These are phyloP conservation scores for Taenaris catops DNA, from an alignment of 2,888 invertebrate genomes.

Conservation along the genomic window DNA sequence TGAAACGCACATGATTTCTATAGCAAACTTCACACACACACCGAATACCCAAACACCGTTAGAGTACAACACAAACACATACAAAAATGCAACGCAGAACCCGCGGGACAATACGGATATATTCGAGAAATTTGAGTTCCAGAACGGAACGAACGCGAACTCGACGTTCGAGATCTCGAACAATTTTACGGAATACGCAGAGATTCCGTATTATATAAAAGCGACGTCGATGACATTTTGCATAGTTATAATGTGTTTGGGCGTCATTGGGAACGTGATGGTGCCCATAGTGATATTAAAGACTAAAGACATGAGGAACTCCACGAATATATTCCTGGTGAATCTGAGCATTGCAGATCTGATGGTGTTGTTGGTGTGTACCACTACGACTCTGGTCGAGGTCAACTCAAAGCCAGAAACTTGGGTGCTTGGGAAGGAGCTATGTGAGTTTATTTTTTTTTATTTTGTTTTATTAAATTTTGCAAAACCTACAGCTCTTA, in stretches of 20 bases:
- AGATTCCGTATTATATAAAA: conserved; percentile 91
- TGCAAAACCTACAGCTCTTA: too few species aligned
- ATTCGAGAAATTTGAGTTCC: conserved; percentile 30
- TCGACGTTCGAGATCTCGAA: conserved; percentile 41
- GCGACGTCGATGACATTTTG: conserved; percentile 94
- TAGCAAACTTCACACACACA: conserved; percentile 54
- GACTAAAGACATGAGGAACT: conserved; percentile 96
- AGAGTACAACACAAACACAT: conserved; percentile 37
- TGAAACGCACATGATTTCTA: conserved; percentile 68
- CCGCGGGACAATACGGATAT: conserved; percentile 27
- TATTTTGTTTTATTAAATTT: too few species aligned
- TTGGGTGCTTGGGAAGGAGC: conserved; percentile 94
- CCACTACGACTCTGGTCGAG: conserved; percentile 96
- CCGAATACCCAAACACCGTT: conserved; percentile 38
- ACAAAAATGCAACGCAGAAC: conserved; percentile 41
- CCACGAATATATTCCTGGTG: conserved; percentile 96
- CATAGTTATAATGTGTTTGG: conserved; percentile 92
- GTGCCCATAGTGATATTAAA: conserved; percentile 95
- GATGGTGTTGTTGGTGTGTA: conserved; percentile 93
- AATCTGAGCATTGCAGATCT: conserved; percentile 96
- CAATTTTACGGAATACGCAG: conserved; percentile 69
- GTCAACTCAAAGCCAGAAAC: conserved; percentile 94
- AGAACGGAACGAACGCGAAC: conserved; percentile 37
- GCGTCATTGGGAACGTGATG: conserved; percentile 95
- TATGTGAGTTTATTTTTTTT: conserved; percentile 91